phyloP scores from a whole-genome alignment of 2,888 invertebrate genomes.

The Cataglyphis livida region DNA sequence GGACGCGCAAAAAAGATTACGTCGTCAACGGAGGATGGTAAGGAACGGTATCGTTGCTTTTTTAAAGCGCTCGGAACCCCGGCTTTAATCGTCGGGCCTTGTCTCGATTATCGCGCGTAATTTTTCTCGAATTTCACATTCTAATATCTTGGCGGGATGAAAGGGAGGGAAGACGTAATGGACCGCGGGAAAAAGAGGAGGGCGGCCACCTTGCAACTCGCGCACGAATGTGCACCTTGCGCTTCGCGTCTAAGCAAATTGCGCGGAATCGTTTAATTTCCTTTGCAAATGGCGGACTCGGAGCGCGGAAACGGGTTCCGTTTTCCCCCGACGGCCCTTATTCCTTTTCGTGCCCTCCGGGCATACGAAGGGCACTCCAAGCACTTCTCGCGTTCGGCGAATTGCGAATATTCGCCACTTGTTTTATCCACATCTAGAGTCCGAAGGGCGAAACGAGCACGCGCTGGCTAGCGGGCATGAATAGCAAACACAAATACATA shows the following conservation, averaged over 20 bases:
- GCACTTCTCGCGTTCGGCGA: slow-evolving; percentile 26
- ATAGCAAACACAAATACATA: slow-evolving; percentile 56
- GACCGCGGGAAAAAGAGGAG: background rate
- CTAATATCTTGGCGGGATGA: slow-evolving; percentile 19
- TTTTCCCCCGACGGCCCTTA: slow-evolving; percentile 49
- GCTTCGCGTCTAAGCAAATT: slow-evolving; percentile 67
- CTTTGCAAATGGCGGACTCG: slow-evolving; percentile 63
- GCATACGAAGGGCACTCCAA: slow-evolving; percentile 6
- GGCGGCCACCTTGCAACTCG: slow-evolving; percentile 2
- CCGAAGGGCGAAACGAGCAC: slow-evolving; percentile 48
- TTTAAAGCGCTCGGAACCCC: slow-evolving; percentile 23
- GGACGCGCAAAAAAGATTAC: slow-evolving; percentile 38
- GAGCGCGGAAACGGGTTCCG: slow-evolving; percentile 33
- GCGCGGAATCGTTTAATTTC: slow-evolving; percentile 77
- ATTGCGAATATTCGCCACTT: slow-evolving; percentile 52
- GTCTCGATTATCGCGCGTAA: slow-evolving; percentile 26
- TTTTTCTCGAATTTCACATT: slow-evolving; percentile 37
- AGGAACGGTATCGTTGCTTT: slow-evolving; percentile 4
- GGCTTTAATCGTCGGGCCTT: slow-evolving; percentile 16
- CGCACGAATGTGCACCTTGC: slow-evolving; percentile 41
- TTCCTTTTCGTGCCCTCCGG: slow-evolving; percentile 16
- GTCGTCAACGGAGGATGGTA: slow-evolving; percentile 33
- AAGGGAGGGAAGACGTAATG: slow-evolving; percentile 3
- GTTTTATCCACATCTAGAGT: slow-evolving; percentile 50
- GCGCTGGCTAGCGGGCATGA: slow-evolving; percentile 54